Percentiles rank a stretch among this genome's conserved stretches.
Conservation (phyloP, 2,888 invertebrate species). For the Chydorus sphaericus region DNA sequence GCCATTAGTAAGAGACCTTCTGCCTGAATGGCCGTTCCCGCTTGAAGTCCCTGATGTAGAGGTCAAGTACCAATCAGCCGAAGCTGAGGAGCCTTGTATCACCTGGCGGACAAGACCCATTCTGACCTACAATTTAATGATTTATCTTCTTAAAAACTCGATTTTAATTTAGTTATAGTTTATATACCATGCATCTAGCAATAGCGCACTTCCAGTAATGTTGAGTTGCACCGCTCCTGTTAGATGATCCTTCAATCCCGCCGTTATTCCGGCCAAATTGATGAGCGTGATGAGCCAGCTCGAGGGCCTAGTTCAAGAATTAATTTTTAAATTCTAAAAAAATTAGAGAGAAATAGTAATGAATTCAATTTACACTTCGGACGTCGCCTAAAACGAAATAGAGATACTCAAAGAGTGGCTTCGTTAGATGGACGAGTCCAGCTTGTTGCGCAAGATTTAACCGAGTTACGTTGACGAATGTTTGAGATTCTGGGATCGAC, state of each 20-base stretch:
- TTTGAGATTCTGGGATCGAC: constrained; percentile 62
- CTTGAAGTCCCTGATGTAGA: no score
- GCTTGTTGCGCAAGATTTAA: constrained; percentile 76
- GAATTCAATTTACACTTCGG: constrained; percentile 46
- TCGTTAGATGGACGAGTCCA: constrained; percentile 51
- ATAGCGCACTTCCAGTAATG: background rate
- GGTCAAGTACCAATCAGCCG: background rate
- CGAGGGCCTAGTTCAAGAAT: constrained; percentile 47
- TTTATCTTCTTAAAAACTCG: no score
- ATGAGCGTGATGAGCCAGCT: constrained; percentile 69
- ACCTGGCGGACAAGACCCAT: background rate
- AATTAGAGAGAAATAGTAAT: background rate
- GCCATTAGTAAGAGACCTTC: constrained; percentile 47
- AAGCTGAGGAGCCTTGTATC: background rate
- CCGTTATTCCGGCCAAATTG: no score
- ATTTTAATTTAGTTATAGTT: no score
- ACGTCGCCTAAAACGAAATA: constrained; percentile 91
- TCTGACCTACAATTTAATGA: background rate
- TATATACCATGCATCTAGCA: background rate
- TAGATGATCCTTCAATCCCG: background rate
- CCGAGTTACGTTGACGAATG: constrained; percentile 78
- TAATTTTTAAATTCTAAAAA: constrained; percentile 14
- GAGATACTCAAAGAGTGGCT: constrained; percentile 80
- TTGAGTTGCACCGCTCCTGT: background rate
- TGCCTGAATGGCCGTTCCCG: no score